These are phyloP conservation scores for Chaenocephalus aceratus DNA, from an alignment of 2,113 vertebrate genomes.

Conservation along the genomic window DNA sequence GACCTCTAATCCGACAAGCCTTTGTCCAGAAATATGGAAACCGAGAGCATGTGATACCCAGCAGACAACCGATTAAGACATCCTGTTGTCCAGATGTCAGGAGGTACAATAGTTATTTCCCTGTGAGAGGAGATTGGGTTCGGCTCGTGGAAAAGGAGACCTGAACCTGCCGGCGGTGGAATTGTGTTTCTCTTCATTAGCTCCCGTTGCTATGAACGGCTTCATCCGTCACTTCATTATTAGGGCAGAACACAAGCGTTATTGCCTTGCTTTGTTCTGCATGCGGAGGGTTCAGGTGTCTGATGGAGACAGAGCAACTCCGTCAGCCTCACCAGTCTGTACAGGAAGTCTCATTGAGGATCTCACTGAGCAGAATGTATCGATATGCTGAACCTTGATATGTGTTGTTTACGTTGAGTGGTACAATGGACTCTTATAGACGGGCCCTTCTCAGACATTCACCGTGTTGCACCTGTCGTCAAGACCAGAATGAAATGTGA, in stretches of 20 bases:
- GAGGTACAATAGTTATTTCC: background rate
- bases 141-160: background rate
- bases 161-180: background rate
- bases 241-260: constrained; percentile 24
- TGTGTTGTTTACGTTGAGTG: background rate
- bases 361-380: background rate
- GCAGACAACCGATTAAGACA: background rate
- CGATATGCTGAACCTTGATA: background rate
- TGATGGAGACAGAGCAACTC: background rate
- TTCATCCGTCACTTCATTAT: constrained; percentile 27
- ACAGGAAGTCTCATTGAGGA: background rate
- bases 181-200: constrained; percentile 57
- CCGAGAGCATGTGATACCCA: background rate
- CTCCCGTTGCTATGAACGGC: constrained; percentile 23
- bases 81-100: background rate
- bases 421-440: too few species aligned
- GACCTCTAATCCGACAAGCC: background rate
- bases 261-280: background rate
- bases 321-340: background rate
- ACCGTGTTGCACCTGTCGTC: too few species aligned
- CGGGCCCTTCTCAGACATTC: too few species aligned
- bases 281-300: background rate
- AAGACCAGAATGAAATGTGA: too few species aligned
- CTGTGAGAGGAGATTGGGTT: background rate
- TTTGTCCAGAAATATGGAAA: background rate